Evolutionary conservation across 2,797 vertebrate genomes (phyloP), one percentile per base, ranked within the genome.

Genomic region (Taeniopygia guttata): DNA sequence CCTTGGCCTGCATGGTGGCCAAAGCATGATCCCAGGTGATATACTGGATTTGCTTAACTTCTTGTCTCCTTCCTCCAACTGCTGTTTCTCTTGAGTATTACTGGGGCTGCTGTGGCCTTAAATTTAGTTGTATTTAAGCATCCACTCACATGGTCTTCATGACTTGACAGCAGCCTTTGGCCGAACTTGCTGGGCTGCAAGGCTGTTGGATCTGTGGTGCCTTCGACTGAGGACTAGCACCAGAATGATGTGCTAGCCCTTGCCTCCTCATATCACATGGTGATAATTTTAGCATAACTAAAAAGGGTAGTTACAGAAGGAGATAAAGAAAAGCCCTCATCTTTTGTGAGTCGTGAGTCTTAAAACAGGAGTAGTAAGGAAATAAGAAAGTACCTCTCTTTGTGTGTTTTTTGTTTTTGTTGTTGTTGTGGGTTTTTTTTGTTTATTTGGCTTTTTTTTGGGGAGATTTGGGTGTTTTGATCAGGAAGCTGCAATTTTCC

Each of bases 401-500:
- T 9, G 36, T 38, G 36, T 25, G 6, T 15, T 70, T 34, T 8
- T 38, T 19, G 14, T 16, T 23, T 67, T 26, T 14, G 27, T 32
- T 8, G 7, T 49, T 48, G 5, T 46, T 23, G n/a, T n/a, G n/a
- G n/a, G n/a, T 38, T 36, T 32, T 11, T 46, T n/a, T 32, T 40
- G 38, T 40, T 11, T 4, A 6, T 56, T 67, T 32, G 14, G n/a
- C n/a, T n/a, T 3, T 17, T 3, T 60, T 70, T 63, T 45, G 5
- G 5, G 13, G 30, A 5, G 5, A 4, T 23, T 22, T 5, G 10
- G 20, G 1, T 3, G 18, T 49, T 42, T 70, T 84, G 2, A 91
- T 90, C 42, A 67, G 51, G 56, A 67, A 82, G n/a, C 51, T 92
- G 84, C 84, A 73, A 7, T 87, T 90, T 89, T 85, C 84, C 88